phyloP scores from a whole-genome alignment of 2,888 invertebrate genomes.

The Psylliodes chrysocephalus region DNA sequence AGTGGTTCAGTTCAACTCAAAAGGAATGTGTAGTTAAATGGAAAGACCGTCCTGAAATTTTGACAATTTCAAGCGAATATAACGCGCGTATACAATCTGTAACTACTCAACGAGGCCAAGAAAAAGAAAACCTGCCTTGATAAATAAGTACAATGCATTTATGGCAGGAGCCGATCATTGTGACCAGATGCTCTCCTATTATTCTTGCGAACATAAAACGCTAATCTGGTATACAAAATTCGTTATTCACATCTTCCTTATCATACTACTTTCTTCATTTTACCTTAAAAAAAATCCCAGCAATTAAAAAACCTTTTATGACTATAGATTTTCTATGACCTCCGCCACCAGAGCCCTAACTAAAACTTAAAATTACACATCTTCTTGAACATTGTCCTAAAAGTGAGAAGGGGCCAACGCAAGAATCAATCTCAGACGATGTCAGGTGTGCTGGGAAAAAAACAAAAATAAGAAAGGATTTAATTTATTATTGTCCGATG shows the following conservation, averaged over 20 bases:
- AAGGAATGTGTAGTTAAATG: background rate
- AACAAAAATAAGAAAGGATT: no score
- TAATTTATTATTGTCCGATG: no score
- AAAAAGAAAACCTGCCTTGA: constrained; percentile 29
- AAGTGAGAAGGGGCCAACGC: no score
- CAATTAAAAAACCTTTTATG: constrained; percentile 32
- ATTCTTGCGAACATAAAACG: constrained; percentile 42
- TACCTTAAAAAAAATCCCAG: constrained; percentile 35
- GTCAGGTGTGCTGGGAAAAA: no score
- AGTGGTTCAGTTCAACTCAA: constrained; percentile 11
- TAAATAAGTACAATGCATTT: constrained; percentile 39
- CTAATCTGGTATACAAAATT: constrained; percentile 42
- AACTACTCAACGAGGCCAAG: constrained; percentile 14
- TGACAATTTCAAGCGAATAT: constrained; percentile 38
- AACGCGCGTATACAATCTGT: constrained; percentile 31
- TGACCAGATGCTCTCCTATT: constrained; percentile 40
- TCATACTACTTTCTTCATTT: constrained; percentile 40
- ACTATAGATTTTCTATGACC: constrained; percentile 35
- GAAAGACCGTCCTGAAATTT: no score
- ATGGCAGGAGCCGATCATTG: constrained; percentile 39
- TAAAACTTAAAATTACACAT: constrained; percentile 16
- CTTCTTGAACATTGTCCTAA: constrained; percentile 1
- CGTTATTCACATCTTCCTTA: constrained; percentile 34
- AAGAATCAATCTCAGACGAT: no score
- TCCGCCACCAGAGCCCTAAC: no score